A percentile compares a stretch with the other conserved stretches of the same genome.
phyloP scores from a whole-genome alignment of 2,888 invertebrate species.

The Dorcus parallelipipedus region DNA sequence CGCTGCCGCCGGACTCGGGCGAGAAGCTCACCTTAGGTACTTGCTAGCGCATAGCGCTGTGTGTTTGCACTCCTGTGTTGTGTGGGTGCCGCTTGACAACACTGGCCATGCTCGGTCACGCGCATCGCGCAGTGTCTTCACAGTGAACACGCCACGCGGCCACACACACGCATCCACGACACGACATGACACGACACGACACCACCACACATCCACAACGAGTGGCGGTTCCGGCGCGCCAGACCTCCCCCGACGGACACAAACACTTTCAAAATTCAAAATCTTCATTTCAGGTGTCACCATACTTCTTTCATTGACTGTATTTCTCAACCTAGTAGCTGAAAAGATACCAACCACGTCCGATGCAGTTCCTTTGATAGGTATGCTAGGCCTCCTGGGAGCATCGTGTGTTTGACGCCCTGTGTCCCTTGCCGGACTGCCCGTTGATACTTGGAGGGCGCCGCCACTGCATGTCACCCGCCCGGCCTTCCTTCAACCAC shows the following conservation, averaged over 20 bases:
- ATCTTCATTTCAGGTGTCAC: slow-evolving; percentile 80
- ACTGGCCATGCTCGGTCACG: slow-evolving; percentile 35
- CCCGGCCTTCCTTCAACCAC: slow-evolving; percentile 6
- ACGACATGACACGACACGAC: slow-evolving; percentile 10
- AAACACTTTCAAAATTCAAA: slow-evolving; percentile 46
- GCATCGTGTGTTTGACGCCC: slow-evolving; percentile 50
- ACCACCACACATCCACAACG: slow-evolving; percentile 19
- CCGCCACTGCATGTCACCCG: slow-evolving; percentile 14
- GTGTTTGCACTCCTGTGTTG: slow-evolving; percentile 37
- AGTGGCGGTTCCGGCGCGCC: slow-evolving; percentile 29
- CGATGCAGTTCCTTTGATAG: slow-evolving; percentile 80
- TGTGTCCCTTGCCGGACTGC: slow-evolving; percentile 46
- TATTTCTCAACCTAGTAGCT: slow-evolving; percentile 95
- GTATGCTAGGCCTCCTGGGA: slow-evolving; percentile 54
- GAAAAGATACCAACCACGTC: slow-evolving; percentile 92
- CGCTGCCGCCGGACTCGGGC: slow-evolving; percentile 95
- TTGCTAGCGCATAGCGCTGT: slow-evolving; percentile 40
- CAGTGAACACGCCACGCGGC: slow-evolving; percentile 26
- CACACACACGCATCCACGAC: slow-evolving; percentile 13
- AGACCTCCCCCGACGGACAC: slow-evolving; percentile 31
- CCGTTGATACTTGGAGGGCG: slow-evolving; percentile 54
- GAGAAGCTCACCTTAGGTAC: slow-evolving; percentile 94
- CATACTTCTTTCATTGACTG: slow-evolving; percentile 94
- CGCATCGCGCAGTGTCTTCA: slow-evolving; percentile 36
- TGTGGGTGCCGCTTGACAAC: slow-evolving; percentile 39